Base-by-base conservation (phyloP, 92 coral and sea anemone species). In the Phymanthus crucifer region DNA sequence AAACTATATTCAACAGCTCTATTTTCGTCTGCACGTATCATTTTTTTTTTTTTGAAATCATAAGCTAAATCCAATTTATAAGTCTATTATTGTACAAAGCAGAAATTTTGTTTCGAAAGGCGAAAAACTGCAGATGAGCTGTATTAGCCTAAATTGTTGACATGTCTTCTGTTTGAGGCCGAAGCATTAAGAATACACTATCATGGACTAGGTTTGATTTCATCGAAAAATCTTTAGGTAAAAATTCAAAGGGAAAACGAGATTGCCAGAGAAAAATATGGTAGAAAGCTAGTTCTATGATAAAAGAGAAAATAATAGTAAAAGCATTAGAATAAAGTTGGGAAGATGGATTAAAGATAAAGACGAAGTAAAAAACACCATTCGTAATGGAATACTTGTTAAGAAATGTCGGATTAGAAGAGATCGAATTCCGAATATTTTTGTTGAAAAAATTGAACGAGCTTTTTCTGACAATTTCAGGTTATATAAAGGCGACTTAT, bases 331-430 rank as follows among this genome's bases (percentile, higher is more conserved):
- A 21, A 54, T 54, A 54, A 54, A 21, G 10, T 54, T 54, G 11
- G 64, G 26, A 21, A 54, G 64, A 54, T 54, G 64, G 64, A 54
- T 54, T 54, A 54, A 24, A 54, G 64, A 54, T 54, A 54, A 54
- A 54, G 29, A 24, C 0, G 64, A 54, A n/a, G 31, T 7, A 11
- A 54, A 50, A 54, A 54, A 21, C 27, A 54, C 27, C 64, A n/a
- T 54, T 54, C 27, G 27, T 21, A 21, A 54, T 54, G 24, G 24
- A 54, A 54, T 54, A 54, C 27, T 54, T 54, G n/a, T 50, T 7
- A 8, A 54, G 11, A 54, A 54, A 54, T 54, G 64, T 54, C 64
- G 27, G 64, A 54, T 54, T 54, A 54, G 8, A 11, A 54, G 64
- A 24, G 64, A 54, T 54, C 64, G 64, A 54, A 54, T 54, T 54